Conservation (phyloP, 2,797 vertebrate genomes). For the Chaenodraco wilsoni region DNA sequence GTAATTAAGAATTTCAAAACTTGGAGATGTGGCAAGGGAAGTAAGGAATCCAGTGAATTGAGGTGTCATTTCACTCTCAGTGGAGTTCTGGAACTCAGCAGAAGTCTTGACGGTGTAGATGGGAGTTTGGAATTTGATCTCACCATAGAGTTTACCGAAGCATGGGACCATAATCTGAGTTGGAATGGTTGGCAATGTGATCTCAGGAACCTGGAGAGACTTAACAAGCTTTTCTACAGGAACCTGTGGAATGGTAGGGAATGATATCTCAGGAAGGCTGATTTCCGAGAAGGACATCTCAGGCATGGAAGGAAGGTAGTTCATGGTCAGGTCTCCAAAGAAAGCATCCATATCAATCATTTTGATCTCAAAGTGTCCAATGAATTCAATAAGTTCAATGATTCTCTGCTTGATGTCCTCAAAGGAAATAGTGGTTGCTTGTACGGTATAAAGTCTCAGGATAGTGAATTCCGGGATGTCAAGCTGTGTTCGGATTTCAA, state of each 20-base stretch:
- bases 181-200: constrained; percentile 88
- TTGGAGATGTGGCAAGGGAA: constrained; percentile 83
- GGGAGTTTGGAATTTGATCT: constrained; percentile 87
- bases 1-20: constrained; percentile 85
- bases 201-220: constrained; percentile 87
- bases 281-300: constrained; percentile 87
- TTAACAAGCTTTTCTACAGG: constrained; percentile 82
- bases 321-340: constrained; percentile 85
- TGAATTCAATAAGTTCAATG: constrained; percentile 84
- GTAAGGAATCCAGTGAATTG: constrained; percentile 84
- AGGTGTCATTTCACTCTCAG: constrained; percentile 77
- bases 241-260: constrained; percentile 88
- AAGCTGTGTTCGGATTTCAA: constrained; percentile 86
- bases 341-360: constrained; percentile 79
- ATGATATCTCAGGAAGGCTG: constrained; percentile 80
- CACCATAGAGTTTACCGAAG: constrained; percentile 89
- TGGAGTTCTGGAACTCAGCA: constrained; percentile 87
- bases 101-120: constrained; percentile 85
- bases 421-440: constrained; percentile 86
- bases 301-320: constrained; percentile 83
- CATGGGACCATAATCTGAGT: constrained; percentile 84
- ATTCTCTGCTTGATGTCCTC: constrained; percentile 87
- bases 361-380: constrained; percentile 84
- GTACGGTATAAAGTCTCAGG: constrained; percentile 81
- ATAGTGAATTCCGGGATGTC: constrained; percentile 89